Evolutionary conservation across 2,797 vertebrate genomes (phyloP).

Genomic region (Macroramphosus scolopax): DNA sequence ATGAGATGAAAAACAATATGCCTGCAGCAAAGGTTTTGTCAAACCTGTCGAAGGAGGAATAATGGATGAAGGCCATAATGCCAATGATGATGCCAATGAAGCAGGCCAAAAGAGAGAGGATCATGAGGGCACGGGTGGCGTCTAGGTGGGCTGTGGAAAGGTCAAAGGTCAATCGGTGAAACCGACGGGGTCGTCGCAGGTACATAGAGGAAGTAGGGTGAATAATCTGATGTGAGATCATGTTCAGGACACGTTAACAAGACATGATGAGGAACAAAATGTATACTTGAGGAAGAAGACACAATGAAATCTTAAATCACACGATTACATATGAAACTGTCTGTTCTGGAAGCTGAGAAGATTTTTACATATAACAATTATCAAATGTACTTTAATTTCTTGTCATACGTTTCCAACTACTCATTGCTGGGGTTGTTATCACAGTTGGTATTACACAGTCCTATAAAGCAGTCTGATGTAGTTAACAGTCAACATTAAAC

Average conservation of each 20-base stretch:
- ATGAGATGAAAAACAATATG: slow-evolving; percentile 79
- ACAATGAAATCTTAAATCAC: no score
- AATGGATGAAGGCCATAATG: slow-evolving; percentile 80
- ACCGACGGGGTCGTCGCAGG: slow-evolving; percentile 17
- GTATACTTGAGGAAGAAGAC: no score
- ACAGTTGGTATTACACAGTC: no score
- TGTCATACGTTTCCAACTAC: no score
- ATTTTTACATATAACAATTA: no score
- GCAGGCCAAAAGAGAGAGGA: slow-evolving; percentile 75
- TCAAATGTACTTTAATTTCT: no score
- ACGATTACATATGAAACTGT: no score
- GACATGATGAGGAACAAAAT: no score
- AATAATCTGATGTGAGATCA: slow-evolving; percentile 14
- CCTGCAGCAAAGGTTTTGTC: slow-evolving; percentile 81
- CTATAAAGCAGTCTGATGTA: no score
- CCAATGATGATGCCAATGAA: slow-evolving; percentile 77
- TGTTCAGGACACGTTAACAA: slow-evolving; percentile 8
- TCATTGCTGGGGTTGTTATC: no score
- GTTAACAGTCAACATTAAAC: no score
- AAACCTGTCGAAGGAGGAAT: slow-evolving; percentile 77
- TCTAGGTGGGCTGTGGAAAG: slow-evolving; percentile 72
- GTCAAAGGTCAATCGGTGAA: slow-evolving; percentile 54
- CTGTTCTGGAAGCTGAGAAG: no score
- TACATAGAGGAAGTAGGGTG: slow-evolving; percentile 6
- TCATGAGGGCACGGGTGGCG: slow-evolving; percentile 76